These are phyloP conservation scores for Tipula lateralis DNA, from an alignment of 2,888 invertebrate genomes.

Conservation along the genomic window DNA sequence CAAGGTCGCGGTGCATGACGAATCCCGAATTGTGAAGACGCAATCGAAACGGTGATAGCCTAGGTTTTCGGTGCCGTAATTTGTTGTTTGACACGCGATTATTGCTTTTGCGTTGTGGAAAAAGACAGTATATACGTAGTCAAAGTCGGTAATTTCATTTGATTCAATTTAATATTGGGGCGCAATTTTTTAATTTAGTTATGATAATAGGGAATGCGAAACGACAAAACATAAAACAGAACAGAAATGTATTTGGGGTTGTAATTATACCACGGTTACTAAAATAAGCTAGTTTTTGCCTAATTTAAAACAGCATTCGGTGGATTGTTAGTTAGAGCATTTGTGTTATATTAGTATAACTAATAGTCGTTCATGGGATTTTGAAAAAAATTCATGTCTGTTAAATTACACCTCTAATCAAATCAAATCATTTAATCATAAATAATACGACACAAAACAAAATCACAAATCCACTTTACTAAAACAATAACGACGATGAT, in stretches of 20 bases:
- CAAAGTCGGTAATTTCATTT: neutral
- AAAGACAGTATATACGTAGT: neutral
- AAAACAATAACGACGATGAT: neutral
- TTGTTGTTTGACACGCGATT: neutral
- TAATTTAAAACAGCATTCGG: too few relatives aligned
- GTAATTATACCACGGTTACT: too few relatives aligned
- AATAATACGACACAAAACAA: neutral
- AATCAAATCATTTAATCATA: neutral
- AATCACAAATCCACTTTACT: conserved; percentile 1
- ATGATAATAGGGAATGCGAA: neutral
- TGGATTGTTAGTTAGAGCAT: too few relatives aligned
- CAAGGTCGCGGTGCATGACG: neutral
- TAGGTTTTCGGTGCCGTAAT: neutral
- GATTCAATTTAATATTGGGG: neutral
- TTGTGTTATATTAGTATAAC: too few relatives aligned
- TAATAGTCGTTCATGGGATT: too few relatives aligned
- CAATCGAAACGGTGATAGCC: neutral
- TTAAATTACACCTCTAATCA: neutral
- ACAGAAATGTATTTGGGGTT: neutral
- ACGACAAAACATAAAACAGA: neutral
- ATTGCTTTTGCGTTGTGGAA: neutral
- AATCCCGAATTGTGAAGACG: too few relatives aligned
- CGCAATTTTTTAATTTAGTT: conserved; percentile 28
- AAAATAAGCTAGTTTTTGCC: too few relatives aligned
- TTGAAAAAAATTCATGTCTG: neutral